Conservation (phyloP, 2,888 invertebrate species). For the Petrophora chlorosata region DNA sequence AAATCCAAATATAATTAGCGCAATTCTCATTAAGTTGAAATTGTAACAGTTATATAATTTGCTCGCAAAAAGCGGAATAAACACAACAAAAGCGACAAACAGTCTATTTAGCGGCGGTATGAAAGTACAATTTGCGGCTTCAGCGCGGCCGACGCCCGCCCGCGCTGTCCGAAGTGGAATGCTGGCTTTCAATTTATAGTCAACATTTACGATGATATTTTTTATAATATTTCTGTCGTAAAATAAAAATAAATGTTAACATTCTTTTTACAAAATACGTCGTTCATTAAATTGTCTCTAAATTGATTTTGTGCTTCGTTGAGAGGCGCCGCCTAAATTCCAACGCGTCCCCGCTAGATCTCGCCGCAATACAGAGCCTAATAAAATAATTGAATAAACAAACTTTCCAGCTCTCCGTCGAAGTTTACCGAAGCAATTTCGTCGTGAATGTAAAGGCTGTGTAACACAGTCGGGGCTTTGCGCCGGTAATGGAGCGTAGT, state of each 20-base stretch:
- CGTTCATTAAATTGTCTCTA: no score
- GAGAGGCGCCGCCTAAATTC: neutral
- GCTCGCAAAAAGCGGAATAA: slow-evolving; percentile 14
- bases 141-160: slow-evolving; percentile 45
- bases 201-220: slow-evolving; percentile 12
- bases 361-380: slow-evolving; percentile 32
- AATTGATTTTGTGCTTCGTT: no score
- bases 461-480: slow-evolving; percentile 39
- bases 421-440: slow-evolving; percentile 40
- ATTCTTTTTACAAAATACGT: neutral
- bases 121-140: slow-evolving; percentile 66
- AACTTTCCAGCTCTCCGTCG: slow-evolving; percentile 31
- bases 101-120: slow-evolving; percentile 60
- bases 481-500: slow-evolving; percentile 42
- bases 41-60: slow-evolving; percentile 9
- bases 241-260: neutral
- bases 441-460: slow-evolving; percentile 36
- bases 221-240: neutral
- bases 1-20: neutral
- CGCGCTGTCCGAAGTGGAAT: slow-evolving; percentile 25
- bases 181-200: slow-evolving; percentile 2
- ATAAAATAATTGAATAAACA: slow-evolving; percentile 35
- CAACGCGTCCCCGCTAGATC: slow-evolving; percentile 10
- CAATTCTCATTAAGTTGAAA: slow-evolving; percentile 8
- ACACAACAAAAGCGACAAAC: slow-evolving; percentile 49